Conservation (phyloP, 1,140 invertebrate species). For the Muscidifurax raptorellus region DNA sequence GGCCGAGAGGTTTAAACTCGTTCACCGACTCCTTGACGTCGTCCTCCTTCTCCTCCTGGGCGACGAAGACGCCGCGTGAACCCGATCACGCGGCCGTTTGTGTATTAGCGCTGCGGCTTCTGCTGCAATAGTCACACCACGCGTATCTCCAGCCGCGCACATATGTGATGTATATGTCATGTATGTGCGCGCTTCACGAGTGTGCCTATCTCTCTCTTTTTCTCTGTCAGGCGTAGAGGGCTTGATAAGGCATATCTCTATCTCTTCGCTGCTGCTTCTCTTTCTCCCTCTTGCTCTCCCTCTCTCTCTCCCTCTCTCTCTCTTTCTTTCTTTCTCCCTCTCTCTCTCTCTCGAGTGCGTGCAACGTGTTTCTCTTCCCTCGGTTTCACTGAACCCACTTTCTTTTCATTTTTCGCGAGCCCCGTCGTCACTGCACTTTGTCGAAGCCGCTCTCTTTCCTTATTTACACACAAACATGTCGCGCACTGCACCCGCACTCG, state of each 20-base stretch:
- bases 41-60: slow-evolving; percentile 64
- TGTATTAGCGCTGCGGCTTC: slow-evolving; percentile 46
- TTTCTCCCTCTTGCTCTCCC: slow-evolving; percentile 33
- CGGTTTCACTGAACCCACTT: slow-evolving; percentile 37
- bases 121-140: slow-evolving; percentile 59
- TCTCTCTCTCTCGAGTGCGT: neutral
- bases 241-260: slow-evolving; percentile 32
- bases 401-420: slow-evolving; percentile 29
- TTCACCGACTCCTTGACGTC: slow-evolving; percentile 56
- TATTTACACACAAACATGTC: slow-evolving; percentile 35
- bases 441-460: slow-evolving; percentile 47
- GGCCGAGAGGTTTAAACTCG: slow-evolving; percentile 19
- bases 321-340: neutral
- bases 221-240: neutral
- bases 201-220: neutral
- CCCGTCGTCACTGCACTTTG: slow-evolving; percentile 43
- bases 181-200: slow-evolving; percentile 47
- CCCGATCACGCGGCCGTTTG: slow-evolving; percentile 64
- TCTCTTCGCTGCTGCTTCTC: slow-evolving; percentile 33
- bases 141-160: slow-evolving; percentile 63
- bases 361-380: slow-evolving; percentile 24
- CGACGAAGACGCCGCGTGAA: slow-evolving; percentile 55
- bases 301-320: slow-evolving; percentile 18
- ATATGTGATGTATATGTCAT: slow-evolving; percentile 56
- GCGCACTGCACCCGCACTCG: slow-evolving; percentile 36